These are phyloP conservation scores for Mormyrus lacerda DNA, from an alignment of 2,113 vertebrate species.

Conservation along the genomic window DNA sequence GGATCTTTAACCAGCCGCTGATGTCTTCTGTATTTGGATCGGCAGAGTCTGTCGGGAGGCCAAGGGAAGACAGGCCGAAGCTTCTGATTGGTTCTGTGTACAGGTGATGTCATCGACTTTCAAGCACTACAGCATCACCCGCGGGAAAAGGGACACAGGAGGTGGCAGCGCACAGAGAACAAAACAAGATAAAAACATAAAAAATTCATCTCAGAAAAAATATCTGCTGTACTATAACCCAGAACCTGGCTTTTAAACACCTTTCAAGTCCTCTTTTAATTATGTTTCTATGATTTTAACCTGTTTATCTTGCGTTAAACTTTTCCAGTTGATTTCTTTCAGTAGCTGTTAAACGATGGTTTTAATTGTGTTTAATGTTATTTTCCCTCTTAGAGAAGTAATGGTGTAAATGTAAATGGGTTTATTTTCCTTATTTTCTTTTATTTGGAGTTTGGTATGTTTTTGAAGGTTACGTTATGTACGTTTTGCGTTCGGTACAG, in stretches of 20 bases:
- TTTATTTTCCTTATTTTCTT: slow-evolving; percentile 45
- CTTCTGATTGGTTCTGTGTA: slow-evolving; percentile 75
- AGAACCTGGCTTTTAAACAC: slow-evolving; percentile 56
- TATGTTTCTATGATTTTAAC: background rate
- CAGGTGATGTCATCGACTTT: slow-evolving; percentile 74
- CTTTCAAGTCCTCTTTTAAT: slow-evolving; percentile 33
- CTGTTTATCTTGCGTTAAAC: background rate
- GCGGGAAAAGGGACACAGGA: slow-evolving; percentile 37
- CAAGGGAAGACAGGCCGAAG: slow-evolving; percentile 80
- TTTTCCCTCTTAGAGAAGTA: slow-evolving; percentile 48
- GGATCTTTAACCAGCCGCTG: background rate
- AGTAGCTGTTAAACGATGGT: background rate
- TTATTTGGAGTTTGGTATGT: slow-evolving; percentile 65
- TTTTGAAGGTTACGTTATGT: slow-evolving; percentile 68
- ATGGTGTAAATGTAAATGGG: slow-evolving; percentile 39
- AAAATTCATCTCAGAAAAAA: slow-evolving; percentile 76
- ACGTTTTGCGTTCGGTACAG: slow-evolving; percentile 57
- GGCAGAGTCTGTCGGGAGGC: slow-evolving; percentile 86
- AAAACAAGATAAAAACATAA: slow-evolving; percentile 30
- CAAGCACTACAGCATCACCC: slow-evolving; percentile 64
- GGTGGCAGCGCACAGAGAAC: slow-evolving; percentile 62
- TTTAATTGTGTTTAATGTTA: slow-evolving; percentile 25
- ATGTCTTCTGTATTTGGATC: slow-evolving; percentile 34
- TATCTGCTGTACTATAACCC: slow-evolving; percentile 93
- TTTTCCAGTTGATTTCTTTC: slow-evolving; percentile 35